Evolutionary conservation across 2,113 vertebrate species (phyloP), one percentile per base, ranked within the genome.

Genomic region (Girardinichthys multiradiatus): DNA sequence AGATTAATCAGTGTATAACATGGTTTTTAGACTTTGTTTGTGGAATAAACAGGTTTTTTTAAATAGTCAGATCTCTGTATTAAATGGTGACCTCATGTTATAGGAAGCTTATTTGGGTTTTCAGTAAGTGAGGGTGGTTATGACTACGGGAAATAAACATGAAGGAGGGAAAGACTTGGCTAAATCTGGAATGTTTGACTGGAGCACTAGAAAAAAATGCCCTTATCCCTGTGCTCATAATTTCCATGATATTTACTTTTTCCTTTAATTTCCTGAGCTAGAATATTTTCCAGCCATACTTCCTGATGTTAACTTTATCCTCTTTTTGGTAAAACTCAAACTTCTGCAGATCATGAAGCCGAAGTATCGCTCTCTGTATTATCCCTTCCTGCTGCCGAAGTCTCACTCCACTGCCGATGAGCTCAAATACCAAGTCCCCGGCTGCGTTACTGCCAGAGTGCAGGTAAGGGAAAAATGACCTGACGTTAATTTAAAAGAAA

Each of bases 351-450:
- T 99, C 71, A 96, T 99, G 96, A 99, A 99, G 86, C 92, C 97
- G 72, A 99, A 98, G 91, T 99, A 99, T 73, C 94, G 97, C 24
- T 98, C 97, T 13, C 94, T 98, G 64, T 98, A 96, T 4, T 99
- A 99, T 64, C 98, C 98, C 0, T 99, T 95, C 87, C 95, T 99
- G 17, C 92, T 99, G 76, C 98, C 97, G 2, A 99, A 99, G 90
- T 97, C 97, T 83, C 96, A 97, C 82, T 86, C 93, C 70, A 96
- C 93, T 24, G 96, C 96, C 5, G 85, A 85, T 0, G 97, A 98
- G 63, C 66, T 96, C 88, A 93, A 91, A 60, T 95, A 98, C 74
- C 94, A 96, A 82, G 95, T 98, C 51, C 96, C 97, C 0, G 95
- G 90, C 15, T 92, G 94, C 21, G 81, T 96, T 29, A 84, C 15